Percentiles rank a stretch among this genome's conserved stretches.
Evolutionary conservation across 1,140 invertebrate genomes (phyloP).

Genomic region (Aplysia californica): DNA sequence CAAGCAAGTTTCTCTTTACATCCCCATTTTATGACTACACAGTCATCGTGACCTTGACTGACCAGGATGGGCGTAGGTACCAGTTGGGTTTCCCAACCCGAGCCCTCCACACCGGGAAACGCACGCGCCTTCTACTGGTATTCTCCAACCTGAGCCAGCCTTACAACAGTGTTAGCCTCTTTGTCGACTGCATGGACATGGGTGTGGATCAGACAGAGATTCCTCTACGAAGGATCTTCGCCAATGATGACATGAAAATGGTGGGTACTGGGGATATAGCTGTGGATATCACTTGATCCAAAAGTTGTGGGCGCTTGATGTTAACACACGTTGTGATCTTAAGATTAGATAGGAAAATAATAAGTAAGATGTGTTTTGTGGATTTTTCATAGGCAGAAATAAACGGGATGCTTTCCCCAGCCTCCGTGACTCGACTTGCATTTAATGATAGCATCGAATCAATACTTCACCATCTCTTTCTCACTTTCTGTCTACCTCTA

Average conservation of each 20-base stretch:
- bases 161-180: constrained; percentile 44
- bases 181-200: constrained; percentile 45
- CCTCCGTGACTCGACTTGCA: too few relatives aligned
- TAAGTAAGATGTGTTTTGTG: too few relatives aligned
- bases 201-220: constrained; percentile 44
- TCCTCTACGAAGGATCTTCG: constrained; percentile 39
- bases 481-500: too few relatives aligned
- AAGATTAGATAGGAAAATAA: too few relatives aligned
- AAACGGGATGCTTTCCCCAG: too few relatives aligned
- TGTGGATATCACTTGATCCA: too few relatives aligned
- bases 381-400: too few relatives aligned
- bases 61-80: constrained; percentile 36
- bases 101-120: constrained; percentile 26
- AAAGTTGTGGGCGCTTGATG: too few relatives aligned
- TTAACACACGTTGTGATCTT: too few relatives aligned
- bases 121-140: constrained; percentile 40
- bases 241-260: constrained; percentile 19
- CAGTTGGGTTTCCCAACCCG: constrained; percentile 41
- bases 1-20: not conserved
- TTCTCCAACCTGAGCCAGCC: constrained; percentile 40
- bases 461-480: too few relatives aligned
- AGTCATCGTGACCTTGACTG: constrained; percentile 41
- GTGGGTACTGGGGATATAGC: too few relatives aligned
- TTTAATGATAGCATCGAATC: too few relatives aligned
- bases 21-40: constrained; percentile 6